phyloP scores from a whole-genome alignment of 2,888 invertebrate species.

The Psylliodes chrysocephalus region DNA sequence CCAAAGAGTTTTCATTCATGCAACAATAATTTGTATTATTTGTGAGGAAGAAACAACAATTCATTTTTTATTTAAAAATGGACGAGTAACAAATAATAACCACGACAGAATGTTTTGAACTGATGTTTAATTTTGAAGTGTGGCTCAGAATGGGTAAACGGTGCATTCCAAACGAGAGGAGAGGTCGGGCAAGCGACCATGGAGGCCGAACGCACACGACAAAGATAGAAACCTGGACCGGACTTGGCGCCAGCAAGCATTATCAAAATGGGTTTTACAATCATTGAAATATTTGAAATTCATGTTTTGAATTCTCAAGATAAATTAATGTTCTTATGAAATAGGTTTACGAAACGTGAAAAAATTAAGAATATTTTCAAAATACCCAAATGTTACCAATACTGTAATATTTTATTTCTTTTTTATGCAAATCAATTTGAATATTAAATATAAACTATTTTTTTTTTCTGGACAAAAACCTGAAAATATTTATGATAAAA shows the following conservation, averaged over 20 bases:
- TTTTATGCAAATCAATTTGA: too few species aligned
- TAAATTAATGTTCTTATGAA: too few species aligned
- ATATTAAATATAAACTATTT: too few species aligned
- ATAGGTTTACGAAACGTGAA: too few species aligned
- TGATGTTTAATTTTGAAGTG: slow-evolving; percentile 24
- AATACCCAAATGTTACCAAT: too few species aligned
- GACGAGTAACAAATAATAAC: neutral
- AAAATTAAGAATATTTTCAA: too few species aligned
- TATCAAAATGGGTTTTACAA: too few species aligned
- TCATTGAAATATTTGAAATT: too few species aligned
- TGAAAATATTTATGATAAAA: too few species aligned
- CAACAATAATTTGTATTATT: slow-evolving; percentile 1
- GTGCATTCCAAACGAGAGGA: slow-evolving; percentile 34
- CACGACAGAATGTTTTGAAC: slow-evolving; percentile 11
- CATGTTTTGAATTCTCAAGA: too few species aligned
- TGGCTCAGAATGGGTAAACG: slow-evolving; percentile 17
- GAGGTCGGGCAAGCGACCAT: slow-evolving; percentile 30
- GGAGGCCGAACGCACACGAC: slow-evolving; percentile 39
- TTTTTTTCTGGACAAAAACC: too few species aligned
- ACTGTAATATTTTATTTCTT: too few species aligned
- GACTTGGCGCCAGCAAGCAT: slow-evolving; percentile 11
- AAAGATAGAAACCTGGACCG: slow-evolving; percentile 23
- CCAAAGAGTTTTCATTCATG: slow-evolving; percentile 14
- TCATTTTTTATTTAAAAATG: slow-evolving; percentile 14
- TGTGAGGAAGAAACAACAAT: slow-evolving; percentile 13